Evolutionary conservation across 2,797 vertebrate genomes (phyloP).

Genomic region (Hirundo rustica): DNA sequence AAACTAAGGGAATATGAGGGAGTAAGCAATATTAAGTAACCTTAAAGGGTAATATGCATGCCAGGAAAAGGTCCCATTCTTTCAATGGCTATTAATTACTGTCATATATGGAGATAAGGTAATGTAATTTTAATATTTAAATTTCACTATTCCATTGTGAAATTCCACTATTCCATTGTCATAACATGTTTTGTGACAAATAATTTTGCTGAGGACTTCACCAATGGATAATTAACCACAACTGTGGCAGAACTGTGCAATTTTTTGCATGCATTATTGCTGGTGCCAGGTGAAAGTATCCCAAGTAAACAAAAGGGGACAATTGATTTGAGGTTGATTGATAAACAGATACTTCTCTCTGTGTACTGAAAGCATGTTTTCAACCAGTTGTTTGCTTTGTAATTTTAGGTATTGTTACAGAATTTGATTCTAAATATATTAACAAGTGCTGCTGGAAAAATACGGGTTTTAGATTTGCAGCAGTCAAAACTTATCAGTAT

Average conservation of each 20-base stretch:
- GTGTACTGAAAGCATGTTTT: neutral
- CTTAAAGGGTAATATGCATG: rapidly evolving
- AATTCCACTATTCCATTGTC: neutral
- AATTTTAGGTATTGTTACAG: neutral
- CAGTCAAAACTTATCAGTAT: neutral
- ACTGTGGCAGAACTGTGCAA: neutral
- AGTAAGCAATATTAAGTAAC: neutral
- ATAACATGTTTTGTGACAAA: neutral
- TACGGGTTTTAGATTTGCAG: neutral
- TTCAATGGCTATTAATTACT: neutral
- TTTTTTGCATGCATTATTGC: neutral
- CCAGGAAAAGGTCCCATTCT: neutral
- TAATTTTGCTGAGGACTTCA: neutral
- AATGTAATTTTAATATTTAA: neutral
- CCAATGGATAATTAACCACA: neutral
- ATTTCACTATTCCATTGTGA: neutral
- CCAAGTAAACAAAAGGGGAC: neutral
- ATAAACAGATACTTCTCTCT: neutral
- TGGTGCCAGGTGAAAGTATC: neutral
- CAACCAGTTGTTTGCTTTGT: neutral
- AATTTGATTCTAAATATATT: neutral
- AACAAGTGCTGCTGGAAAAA: neutral
- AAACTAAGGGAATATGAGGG: neutral
- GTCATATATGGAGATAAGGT: neutral
- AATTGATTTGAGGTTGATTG: neutral